phyloP scores from a whole-genome alignment of 23 tunicate species.

The Ascidia mentula region DNA sequence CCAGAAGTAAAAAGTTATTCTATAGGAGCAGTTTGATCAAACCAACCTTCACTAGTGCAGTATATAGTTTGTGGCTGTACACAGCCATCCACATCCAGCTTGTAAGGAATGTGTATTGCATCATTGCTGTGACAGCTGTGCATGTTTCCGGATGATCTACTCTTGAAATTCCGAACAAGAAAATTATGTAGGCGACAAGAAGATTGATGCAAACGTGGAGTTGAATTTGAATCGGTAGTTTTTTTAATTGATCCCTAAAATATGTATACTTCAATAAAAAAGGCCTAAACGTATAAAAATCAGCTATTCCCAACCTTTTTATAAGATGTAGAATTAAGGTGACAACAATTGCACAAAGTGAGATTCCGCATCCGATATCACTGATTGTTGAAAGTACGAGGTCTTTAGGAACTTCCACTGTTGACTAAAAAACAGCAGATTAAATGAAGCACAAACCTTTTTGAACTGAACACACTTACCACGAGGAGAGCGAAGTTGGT shows the following conservation, averaged over 20 bases:
- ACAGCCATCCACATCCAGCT: slow-evolving; percentile 79
- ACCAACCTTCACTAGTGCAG: slow-evolving; percentile 46
- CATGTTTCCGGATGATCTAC: slow-evolving; percentile 13
- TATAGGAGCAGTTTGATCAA: background rate
- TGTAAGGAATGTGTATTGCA: slow-evolving; percentile 64
- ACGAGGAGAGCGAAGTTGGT: background rate
- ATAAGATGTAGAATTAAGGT: background rate
- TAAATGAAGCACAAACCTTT: background rate
- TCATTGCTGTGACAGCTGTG: slow-evolving; percentile 32
- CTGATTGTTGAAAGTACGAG: background rate
- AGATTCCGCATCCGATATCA: background rate
- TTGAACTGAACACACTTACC: background rate
- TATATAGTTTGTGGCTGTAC: slow-evolving; percentile 56
- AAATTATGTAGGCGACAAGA: slow-evolving; percentile 54
- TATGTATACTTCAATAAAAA: background rate
- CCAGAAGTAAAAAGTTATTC: background rate
- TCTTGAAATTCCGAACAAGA: slow-evolving; percentile 39
- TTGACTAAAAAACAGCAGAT: background rate
- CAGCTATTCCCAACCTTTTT: background rate
- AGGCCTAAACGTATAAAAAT: background rate
- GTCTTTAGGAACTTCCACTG: background rate
- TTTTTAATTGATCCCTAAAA: background rate
- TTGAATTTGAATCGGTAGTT: slow-evolving; percentile 18
- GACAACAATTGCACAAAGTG: background rate
- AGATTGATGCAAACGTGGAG: slow-evolving; percentile 44